Base-by-base conservation (phyloP, 1,140 invertebrate species). In the Drosophila lacertosa region DNA sequence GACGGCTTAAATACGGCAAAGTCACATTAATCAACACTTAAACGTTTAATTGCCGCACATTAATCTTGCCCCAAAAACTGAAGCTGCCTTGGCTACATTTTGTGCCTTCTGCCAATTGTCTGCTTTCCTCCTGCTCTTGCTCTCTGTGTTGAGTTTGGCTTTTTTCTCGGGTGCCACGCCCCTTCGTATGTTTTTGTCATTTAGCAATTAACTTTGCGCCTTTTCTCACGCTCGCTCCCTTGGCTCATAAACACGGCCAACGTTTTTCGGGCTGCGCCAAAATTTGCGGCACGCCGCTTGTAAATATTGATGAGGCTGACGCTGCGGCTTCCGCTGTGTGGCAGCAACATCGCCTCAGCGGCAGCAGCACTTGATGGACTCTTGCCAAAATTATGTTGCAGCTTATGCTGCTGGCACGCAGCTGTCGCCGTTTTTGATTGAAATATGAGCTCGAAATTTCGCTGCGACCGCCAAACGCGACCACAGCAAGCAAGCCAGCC, bases 21-120 rank as follows among this genome's bases (percentile, higher is more conserved):
- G 82, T 81, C 82, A 81, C 82, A 88, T 88, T 88, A 88, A 88
- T 88, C 82, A 88, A 88, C 82, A 88, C 82, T 88, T 88, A 89
- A 88, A 88, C 83, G 82, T 88, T 88, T 88, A 88, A 88, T 88
- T 88, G 82, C 77, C 82, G 54, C 59, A 78, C 82, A 88, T 88
- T 88, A 88, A 88, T 88, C 83, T 88, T 78, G 58, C 3, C 35
- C 3, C 11, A 24, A 39, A 48, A n/a, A 40, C 37, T 20, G 6
- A 4, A 47, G 29, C 24, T 26, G 39, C 4, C 9, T 26, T 51
- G 48, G 29, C 50, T 20, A 45, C 37, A 20, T 59, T 59, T 35
- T 57, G 60, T 44, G 62, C 50, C 59, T 53, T 51, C 67, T 80
- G 77, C 67, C 76, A 75, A 80, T 54, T 68, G 51, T 37, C 35